A percentile compares a stretch with the other conserved stretches of the same genome.
phyloP scores from a whole-genome alignment of 2,888 invertebrate species.

The Heliconius aoede region DNA sequence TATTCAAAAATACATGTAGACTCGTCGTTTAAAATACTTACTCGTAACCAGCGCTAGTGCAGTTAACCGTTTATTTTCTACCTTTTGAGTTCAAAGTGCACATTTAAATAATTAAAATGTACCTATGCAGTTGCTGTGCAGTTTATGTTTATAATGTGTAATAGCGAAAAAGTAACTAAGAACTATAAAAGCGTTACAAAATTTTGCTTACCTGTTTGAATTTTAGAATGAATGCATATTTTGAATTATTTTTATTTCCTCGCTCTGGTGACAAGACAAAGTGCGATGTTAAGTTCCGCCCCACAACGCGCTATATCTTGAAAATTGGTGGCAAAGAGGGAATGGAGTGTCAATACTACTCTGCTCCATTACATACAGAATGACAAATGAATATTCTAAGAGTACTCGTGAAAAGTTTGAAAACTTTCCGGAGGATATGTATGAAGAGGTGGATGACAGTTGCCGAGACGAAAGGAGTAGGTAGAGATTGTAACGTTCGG shows the following conservation, averaged over 20 bases:
- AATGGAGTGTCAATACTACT: too few relatives aligned
- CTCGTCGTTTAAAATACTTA: slow-evolving; percentile 2
- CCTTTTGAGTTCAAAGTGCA: slow-evolving; percentile 10
- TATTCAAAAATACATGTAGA: background rate
- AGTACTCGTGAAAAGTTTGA: too few relatives aligned
- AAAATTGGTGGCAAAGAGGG: too few relatives aligned
- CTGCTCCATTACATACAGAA: too few relatives aligned
- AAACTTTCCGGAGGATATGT: too few relatives aligned
- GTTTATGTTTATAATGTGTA: background rate
- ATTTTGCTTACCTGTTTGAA: background rate
- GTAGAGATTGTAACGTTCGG: background rate
- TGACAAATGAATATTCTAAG: too few relatives aligned
- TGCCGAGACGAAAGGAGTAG: background rate
- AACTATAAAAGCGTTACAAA: background rate
- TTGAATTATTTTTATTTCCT: too few relatives aligned
- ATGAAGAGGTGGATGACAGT: too few relatives aligned
- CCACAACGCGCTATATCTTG: too few relatives aligned
- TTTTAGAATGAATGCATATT: background rate
- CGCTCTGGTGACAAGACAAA: too few relatives aligned
- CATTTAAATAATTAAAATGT: slow-evolving; percentile 22
- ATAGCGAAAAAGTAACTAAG: background rate
- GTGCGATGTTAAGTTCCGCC: too few relatives aligned
- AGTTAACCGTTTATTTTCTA: slow-evolving; percentile 16
- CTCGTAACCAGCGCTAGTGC: background rate
- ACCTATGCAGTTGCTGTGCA: background rate